Base-by-base conservation (phyloP, 2,113 vertebrate species). In the Oncorhynchus masou region DNA sequence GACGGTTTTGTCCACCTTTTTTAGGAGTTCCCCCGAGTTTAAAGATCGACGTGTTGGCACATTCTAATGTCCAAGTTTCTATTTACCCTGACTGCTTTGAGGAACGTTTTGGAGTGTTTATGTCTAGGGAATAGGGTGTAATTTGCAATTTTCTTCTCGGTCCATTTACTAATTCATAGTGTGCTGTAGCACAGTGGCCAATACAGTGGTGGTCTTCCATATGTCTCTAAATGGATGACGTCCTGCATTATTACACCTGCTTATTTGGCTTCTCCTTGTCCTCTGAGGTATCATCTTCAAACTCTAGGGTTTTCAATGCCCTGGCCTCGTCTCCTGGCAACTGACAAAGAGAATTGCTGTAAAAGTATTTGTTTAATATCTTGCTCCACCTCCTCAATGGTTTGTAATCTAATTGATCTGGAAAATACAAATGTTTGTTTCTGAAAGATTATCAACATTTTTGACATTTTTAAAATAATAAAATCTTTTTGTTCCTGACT, bases 251-350 rank as follows among this genome's bases (percentile, higher is more conserved):
- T 62, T 64, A 45, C 51, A 34, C 31, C 39, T 31, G 39, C 20
- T 72, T 59, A 72, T 27, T 59, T 69, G 60, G 68, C 27, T 74
- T 49, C 1, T 54, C 34, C 54, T 57, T 72, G 62, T 76, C n/a
- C 25, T 71, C 59, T 57, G 54, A 20, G 20, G 54, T 20, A 57
- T 8, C 34, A 0, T 34, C 34, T 7, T 60, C 5, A n/a, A n/a
- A 20, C 4, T 5, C 1, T 6, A 5, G 31, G 31, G 31, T 1
- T 34, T 87, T 69, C 54, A 49, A 83, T 79, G 70, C 78, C 72
- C 80, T 81, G 84, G 75, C 79, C 76, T 91, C 85, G 87, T 92
- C 84, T 86, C 86, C 82, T 90, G 87, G 85, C 87, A 89, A 90
- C 79, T 74, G 71, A 84, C 74, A 74, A 49, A 75, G 69, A 75